Evolutionary conservation across 2,797 vertebrate genomes (phyloP), one percentile per base, ranked within the genome.

Genomic region (Chloroceryle inda): DNA sequence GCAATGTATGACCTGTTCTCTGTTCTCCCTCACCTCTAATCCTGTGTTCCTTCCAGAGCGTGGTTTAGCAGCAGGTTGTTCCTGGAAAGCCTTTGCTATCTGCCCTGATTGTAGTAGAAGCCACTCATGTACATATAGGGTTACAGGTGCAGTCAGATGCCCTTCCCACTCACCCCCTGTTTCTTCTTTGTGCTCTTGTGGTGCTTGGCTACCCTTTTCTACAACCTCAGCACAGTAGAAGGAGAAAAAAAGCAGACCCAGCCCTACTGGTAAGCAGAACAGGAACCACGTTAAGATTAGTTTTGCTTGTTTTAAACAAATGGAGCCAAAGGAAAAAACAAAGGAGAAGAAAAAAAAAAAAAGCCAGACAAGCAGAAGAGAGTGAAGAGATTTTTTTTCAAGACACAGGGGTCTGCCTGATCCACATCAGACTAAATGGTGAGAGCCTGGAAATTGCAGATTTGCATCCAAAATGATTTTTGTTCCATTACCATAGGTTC

Each of bases 11-110:
- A 61, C 86, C 94, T 96, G 91, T 10, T 71, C 85, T 90, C 40
- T 92, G 62, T 96, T 94, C 24, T 78, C 80, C 83, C 88, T 95
- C 93, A 90, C 94, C 77, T 76, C 82, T 69, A 63, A 74, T 89
- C 73, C 89, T 76, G 71, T 87, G 37, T 33, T 50, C 31, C 85
- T 93, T 88, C 74, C 95, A 92, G 74, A n/a, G 49, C 0, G 0
- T n/a, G 40, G 84, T 94, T 94, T 40, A 94, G 58, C 47, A 27
- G 50, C 76, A 91, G 79, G 69, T 94, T 95, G 85, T 94, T 96
- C 96, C 95, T 96, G 91, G 92, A 95, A 96, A 95, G 83, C 74
- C 85, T 95, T 79, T 82, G 71, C 63, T 96, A 93, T 94, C 94
- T 92, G 37, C 52, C 33, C 63, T 52, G 67, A 71, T 50, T 90